Percentiles rank a stretch among this genome's conserved stretches.
Conservation (phyloP, 1,140 invertebrate species). For the Nebria ingens region DNA sequence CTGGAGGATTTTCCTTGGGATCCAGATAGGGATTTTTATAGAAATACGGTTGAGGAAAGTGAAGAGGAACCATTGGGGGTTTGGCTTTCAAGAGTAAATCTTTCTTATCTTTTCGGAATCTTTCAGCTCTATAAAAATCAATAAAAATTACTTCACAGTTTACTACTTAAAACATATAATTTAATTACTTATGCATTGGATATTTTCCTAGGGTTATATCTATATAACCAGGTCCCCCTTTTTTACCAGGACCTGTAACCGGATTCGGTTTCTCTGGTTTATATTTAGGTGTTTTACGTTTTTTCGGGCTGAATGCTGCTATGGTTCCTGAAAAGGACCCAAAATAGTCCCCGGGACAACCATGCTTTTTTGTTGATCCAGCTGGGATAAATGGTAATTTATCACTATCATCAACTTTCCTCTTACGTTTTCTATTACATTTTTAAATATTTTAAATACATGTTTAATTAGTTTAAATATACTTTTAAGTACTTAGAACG, state of each 20-base stretch:
- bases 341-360: constrained; percentile 29
- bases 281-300: constrained; percentile 12
- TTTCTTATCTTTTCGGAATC: constrained; percentile 18
- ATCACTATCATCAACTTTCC: too few species aligned
- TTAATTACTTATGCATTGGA: constrained; percentile 26
- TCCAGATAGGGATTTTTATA: constrained; percentile 26
- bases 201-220: constrained; percentile 30
- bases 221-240: constrained; percentile 31
- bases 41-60: constrained; percentile 24
- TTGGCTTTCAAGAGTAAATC: constrained; percentile 3
- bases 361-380: constrained; percentile 22
- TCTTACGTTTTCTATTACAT: too few species aligned
- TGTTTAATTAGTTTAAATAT: too few species aligned
- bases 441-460: too few species aligned
- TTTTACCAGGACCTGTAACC: constrained; percentile 25
- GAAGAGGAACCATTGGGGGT: constrained; percentile 20
- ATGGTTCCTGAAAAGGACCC: constrained; percentile 28
- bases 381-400: constrained; percentile 13
- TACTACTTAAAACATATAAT: neutral
- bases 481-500: constrained; percentile 9
- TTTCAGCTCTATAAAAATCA: constrained; percentile 1
- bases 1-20: constrained; percentile 19
- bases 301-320: constrained; percentile 21
- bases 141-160: neutral
- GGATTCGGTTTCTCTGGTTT: constrained; percentile 18